Base-by-base conservation (phyloP, 1,140 invertebrate species). In the Cydia strobilella region DNA sequence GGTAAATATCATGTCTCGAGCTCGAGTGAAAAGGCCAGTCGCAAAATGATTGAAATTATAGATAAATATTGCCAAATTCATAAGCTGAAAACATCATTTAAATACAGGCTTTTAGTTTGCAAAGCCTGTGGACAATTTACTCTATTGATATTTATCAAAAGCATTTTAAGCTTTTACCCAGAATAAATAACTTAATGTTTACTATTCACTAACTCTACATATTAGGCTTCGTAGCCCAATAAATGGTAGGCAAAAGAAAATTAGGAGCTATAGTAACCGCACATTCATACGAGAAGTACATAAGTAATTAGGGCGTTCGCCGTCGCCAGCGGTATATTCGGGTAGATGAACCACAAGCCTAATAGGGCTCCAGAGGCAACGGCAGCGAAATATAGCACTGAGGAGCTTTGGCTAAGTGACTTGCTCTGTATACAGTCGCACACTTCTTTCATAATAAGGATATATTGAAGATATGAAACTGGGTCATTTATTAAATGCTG, bases 181-280 rank as follows among this genome's bases (percentile, higher is more conserved):
- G 12, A 15, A 48, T 15, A 48, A 48, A 48, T 48, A 48, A 51
- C n/a, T 1, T n/a, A 51, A 51, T 48, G 45, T n/a, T 59, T 10
- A 59, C 54, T 20, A 10, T 59, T 59, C 54, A 69, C 65, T 35
- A 69, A 20, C 7, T 15, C 65, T 9, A 69, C 35, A 35, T 69
- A 69, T 69, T 18, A 69, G 31, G 35, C n/a, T 39, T 39, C n/a
- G 9, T 69, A 42, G 65, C 31, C 31, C 15, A 69, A 69, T 69
- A 69, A 69, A 69, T 27, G 65, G 65, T 39, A 42, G n/a, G 27
- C 15, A 69, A 69, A 39, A 69, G 65, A 18, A 69, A 69, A 69
- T 69, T 69, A 66, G 63, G 63, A 66, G 63, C 25, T 35, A 66
- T 66, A 66, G 63, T 31, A 35, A 69, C 65, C 65, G 31, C 65